Percentiles rank a stretch among this genome's conserved stretches.
These are phyloP conservation scores for Parus major DNA, from an alignment of 2,113 vertebrate genomes.

Conservation along the genomic window DNA sequence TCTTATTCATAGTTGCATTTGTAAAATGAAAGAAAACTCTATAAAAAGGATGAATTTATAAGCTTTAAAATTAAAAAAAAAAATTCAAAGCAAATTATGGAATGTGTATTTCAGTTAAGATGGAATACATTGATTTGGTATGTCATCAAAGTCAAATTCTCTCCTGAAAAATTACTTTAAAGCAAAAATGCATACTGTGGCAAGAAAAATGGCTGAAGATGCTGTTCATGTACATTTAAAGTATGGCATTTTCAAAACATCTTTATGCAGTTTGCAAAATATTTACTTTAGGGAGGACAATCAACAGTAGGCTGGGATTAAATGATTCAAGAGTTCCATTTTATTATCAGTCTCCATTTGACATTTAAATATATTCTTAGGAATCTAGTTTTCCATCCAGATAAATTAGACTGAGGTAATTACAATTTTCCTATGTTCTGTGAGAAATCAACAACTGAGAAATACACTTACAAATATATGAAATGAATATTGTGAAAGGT, in stretches of 20 bases:
- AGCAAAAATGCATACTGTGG: background rate
- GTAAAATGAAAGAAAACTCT: background rate
- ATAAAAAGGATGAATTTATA: background rate
- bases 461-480: background rate
- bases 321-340: background rate
- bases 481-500: slow-evolving; percentile 11
- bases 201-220: background rate
- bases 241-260: background rate
- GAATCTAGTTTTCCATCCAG: background rate
- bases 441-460: background rate
- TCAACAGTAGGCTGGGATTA: background rate
- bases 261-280: background rate
- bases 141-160: background rate
- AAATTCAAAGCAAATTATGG: background rate
- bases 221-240: background rate
- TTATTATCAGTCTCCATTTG: background rate
- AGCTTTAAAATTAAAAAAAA: background rate
- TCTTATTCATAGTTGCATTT: background rate
- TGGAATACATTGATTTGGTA: background rate
- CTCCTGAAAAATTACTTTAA: background rate
- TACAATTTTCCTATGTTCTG: background rate
- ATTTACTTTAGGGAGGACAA: background rate
- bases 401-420: background rate
- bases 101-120: background rate
- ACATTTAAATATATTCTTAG: background rate